These are phyloP conservation scores for Tenualosa ilisha DNA, from an alignment of 2,797 vertebrate genomes.

Conservation along the genomic window DNA sequence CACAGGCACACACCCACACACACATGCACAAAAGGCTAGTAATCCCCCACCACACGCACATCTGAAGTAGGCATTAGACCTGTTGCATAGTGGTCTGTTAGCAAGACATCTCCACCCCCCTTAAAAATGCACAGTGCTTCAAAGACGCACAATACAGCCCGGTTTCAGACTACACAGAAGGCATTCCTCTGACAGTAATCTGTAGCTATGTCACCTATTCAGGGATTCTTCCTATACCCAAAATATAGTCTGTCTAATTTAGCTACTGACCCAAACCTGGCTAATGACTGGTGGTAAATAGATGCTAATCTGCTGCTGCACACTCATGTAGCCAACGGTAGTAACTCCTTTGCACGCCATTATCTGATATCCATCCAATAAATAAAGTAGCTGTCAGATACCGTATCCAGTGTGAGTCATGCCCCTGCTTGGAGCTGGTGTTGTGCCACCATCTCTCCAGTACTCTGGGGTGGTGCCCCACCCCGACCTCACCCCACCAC, in stretches of 20 bases:
- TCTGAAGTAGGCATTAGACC: neutral
- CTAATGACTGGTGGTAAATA: neutral
- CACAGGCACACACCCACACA: neutral
- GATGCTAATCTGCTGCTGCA: neutral
- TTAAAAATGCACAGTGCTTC: neutral
- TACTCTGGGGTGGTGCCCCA: neutral
- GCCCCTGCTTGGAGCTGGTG: neutral
- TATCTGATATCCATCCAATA: slow-evolving; percentile 1
- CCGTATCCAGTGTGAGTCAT: neutral
- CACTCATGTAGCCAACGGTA: neutral
- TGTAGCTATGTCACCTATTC: neutral
- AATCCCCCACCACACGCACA: too few species aligned
- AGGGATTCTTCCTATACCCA: neutral
- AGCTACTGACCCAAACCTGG: neutral
- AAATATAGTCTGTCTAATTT: neutral
- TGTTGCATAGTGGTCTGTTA: slow-evolving; percentile 12
- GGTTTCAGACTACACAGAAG: neutral
- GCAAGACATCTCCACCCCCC: neutral
- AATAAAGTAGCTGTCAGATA: slow-evolving; percentile 21
- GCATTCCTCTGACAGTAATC: neutral
- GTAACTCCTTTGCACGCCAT: neutral
- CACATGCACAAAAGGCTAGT: neutral
- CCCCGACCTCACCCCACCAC: neutral
- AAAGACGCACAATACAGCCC: neutral
- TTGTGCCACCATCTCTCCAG: neutral